Evolutionary conservation across 2,888 invertebrate species (phyloP), one percentile per base, ranked within the genome.

Genomic region (Ypsolopha scabrella): DNA sequence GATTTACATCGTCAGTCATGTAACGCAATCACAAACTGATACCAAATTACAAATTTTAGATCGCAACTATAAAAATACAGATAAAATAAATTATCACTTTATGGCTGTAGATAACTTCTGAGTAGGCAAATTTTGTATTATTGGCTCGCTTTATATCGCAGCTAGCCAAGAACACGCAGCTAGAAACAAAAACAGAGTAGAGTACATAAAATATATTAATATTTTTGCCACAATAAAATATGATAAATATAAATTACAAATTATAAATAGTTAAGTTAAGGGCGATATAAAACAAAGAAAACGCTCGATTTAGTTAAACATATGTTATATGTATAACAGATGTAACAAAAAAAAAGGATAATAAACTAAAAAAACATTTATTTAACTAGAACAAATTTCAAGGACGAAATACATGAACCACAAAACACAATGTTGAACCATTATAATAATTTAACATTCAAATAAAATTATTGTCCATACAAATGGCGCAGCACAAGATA

Each of bases 71-170:
- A 75, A 75, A 76, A 80, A 77, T 72, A 67, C 72, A 65, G 70
- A 68, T 72, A 70, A 74, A 70, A 79, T 78, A 80, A 78, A 79
- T 80, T 77, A 72, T 77, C 73, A 75, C 78, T 80, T 75, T 68
- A 64, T 63, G 65, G 64, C 69, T 68, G 70, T 71, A 68, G 41
- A 50, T 50, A 50, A 43, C 36, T 49, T 41, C 39, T n/a, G 33
- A 49, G 41, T 41, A 34, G 49, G n/a, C 49, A n/a, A n/a, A 33
- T 7, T 24, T 35, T 35, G 35, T 46, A 11, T 34, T 46, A 35
- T 46, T 34, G 36, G 35, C 46, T 46, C 8, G 43, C 38, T 47
- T 33, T 37, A 47, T 35, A 11, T 36, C 47, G 47, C 37, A 37
- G 47, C 37, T 11, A 14, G 46, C 35, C 7, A 34, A 11, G 34